phyloP scores from a whole-genome alignment of 2,888 invertebrate genomes.

The Dryadula phaetusa region DNA sequence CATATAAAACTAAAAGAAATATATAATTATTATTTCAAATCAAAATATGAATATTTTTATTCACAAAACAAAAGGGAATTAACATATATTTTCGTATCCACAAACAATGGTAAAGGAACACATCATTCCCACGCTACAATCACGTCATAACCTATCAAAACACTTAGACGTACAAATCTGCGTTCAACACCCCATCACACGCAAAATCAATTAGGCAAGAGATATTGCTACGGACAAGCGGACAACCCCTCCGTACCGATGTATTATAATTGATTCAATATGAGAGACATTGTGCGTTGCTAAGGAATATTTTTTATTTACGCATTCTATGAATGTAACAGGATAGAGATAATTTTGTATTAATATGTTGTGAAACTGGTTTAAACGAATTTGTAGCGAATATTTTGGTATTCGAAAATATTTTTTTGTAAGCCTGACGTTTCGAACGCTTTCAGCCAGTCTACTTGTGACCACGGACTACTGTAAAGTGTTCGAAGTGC shows the following conservation, averaged over 20 bases:
- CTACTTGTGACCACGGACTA: too few species aligned
- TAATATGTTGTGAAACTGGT: too few species aligned
- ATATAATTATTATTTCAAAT: too few species aligned
- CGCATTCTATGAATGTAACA: too few species aligned
- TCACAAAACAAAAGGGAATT: neutral
- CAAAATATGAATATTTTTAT: too few species aligned
- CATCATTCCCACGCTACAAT: slow-evolving; percentile 59
- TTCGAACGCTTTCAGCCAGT: too few species aligned
- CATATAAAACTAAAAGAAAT: too few species aligned
- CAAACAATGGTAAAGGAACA: slow-evolving; percentile 28
- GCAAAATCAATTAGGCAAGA: slow-evolving; percentile 67
- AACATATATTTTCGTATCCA: neutral
- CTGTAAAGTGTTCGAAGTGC: too few species aligned
- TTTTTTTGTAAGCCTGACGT: too few species aligned
- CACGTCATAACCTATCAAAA: slow-evolving; percentile 66
- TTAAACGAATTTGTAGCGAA: too few species aligned
- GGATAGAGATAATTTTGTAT: too few species aligned
- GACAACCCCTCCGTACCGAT: slow-evolving; percentile 2
- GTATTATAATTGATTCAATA: slow-evolving; percentile 23
- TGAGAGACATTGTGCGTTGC: neutral
- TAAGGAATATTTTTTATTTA: neutral
- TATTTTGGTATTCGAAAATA: too few species aligned
- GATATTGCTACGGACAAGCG: slow-evolving; percentile 58
- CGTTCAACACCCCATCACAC: slow-evolving; percentile 59
- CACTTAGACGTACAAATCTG: slow-evolving; percentile 64